Percentiles rank a stretch among this genome's conserved stretches.
phyloP scores from a whole-genome alignment of 2,888 invertebrate genomes.

The Thymelicus acteon region DNA sequence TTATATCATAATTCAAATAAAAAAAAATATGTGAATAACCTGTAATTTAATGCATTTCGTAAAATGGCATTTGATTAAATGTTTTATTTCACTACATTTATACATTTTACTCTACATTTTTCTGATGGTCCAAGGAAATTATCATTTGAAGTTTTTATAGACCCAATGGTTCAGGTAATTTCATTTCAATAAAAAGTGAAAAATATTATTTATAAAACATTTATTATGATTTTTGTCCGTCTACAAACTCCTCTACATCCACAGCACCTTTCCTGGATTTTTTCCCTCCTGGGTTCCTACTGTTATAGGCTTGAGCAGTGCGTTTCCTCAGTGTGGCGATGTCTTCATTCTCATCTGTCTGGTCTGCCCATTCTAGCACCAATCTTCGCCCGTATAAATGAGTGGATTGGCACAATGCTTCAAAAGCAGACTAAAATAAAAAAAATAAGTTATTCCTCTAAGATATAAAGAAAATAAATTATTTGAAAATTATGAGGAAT shows the following conservation, averaged over 20 bases:
- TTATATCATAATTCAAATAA: too few relatives aligned
- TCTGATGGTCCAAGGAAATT: too few relatives aligned
- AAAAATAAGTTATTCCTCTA: conserved; percentile 42
- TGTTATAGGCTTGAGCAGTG: conserved; percentile 87
- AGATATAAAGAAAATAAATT: not conserved
- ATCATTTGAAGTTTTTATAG: too few relatives aligned
- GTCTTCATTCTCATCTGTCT: conserved; percentile 87
- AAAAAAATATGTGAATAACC: too few relatives aligned
- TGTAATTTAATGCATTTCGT: too few relatives aligned
- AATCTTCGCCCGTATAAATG: conserved; percentile 98
- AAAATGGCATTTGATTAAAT: too few relatives aligned
- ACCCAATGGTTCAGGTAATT: too few relatives aligned
- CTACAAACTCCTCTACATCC: conserved; percentile 75
- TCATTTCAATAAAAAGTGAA: too few relatives aligned
- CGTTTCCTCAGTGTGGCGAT: conserved; percentile 93
- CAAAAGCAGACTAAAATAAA: conserved; percentile 93
- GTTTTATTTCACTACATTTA: too few relatives aligned
- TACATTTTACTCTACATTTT: too few relatives aligned
- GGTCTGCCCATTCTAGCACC: conserved; percentile 97
- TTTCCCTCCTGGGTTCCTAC: conserved; percentile 73
- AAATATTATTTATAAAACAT: not conserved
- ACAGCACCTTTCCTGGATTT: conserved; percentile 76
- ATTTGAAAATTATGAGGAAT: not conserved
- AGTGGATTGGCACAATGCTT: conserved; percentile 96
- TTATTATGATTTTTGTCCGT: conserved; percentile 47